Base-by-base conservation (phyloP, 53 echinoderm and acorn worm species). In the Hippasteria phrygiana region DNA sequence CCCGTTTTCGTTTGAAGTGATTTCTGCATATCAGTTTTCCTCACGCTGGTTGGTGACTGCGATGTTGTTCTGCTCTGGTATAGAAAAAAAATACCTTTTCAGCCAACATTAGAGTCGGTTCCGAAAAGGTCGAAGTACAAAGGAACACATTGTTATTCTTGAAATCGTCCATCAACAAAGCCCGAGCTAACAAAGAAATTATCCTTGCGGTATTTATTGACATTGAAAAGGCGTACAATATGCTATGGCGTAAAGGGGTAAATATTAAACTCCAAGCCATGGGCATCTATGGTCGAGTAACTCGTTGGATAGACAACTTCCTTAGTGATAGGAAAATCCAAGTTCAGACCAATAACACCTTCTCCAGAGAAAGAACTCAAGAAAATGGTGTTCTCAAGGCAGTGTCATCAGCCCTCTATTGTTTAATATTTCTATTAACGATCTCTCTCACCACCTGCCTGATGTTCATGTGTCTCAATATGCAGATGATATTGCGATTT, bases 341-440 rank as follows among this genome's bases (percentile, higher is more conserved):
- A 39, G 79, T 79, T 3, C 55, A 35, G 17, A 26, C 27, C 8
- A 56, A 79, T 55, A n/a, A 37, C 10, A 53, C 18, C 24, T 31
- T 55, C 38, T 79, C 79, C 36, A 18, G 26, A n/a, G 22, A 10
- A 35, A 35, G 18, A 22, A 79, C 36, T 18, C 34, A 18, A 26
- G 77, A 80, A 53, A 84, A 66, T 45, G 84, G 84, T 9, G 28
- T 84, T n/a, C 84, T 17, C 87, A 71, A 56, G 73, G 71, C 1
- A 71, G 87, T 87, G 87, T 71, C 11, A 71, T 50, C 18, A 71
- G 71, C 70, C 71, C 87, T 1, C 5, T 82, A 7, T 22, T 79
- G 13, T 82, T 82, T 37, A 82, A 82, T 65, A 82, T 82, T 65
- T 64, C 83, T 20, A 43, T 64, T 4, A 71, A 71, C 20, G 66